phyloP scores from a whole-genome alignment of 2,888 invertebrate genomes.

The Scaptomyza parva region DNA sequence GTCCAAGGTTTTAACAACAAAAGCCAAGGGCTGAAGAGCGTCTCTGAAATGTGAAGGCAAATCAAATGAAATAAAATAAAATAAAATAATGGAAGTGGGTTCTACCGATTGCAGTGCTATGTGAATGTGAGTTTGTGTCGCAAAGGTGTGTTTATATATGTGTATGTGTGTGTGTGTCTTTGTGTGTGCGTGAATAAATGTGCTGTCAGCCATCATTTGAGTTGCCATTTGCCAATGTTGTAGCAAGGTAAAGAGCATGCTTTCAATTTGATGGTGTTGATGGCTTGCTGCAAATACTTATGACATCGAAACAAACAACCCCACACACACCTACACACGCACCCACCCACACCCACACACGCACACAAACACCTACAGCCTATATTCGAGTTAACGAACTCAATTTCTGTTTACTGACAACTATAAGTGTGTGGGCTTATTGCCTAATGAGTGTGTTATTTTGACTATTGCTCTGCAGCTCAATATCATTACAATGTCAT shows the following conservation, averaged over 20 bases:
- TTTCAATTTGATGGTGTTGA: constrained; percentile 48
- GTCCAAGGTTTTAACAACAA: constrained; percentile 51
- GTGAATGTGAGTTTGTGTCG: constrained; percentile 23
- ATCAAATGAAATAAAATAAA: constrained; percentile 74
- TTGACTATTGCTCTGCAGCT: constrained; percentile 39
- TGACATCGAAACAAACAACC: constrained; percentile 38
- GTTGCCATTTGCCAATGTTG: constrained; percentile 55
- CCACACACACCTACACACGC: constrained; percentile 11
- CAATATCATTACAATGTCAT: constrained; percentile 52
- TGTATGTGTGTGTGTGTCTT: constrained; percentile 17
- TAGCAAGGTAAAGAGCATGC: constrained; percentile 42
- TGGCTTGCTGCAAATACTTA: constrained; percentile 41
- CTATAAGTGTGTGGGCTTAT: constrained; percentile 40
- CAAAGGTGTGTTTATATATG: constrained; percentile 18
- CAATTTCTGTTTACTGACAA: constrained; percentile 41
- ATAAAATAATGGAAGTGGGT: constrained; percentile 64
- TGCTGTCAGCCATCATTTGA: constrained; percentile 54
- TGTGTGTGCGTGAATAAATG: constrained; percentile 5
- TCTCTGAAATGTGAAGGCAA: constrained; percentile 61
- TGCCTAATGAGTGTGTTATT: constrained; percentile 52
- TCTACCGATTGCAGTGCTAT: constrained; percentile 20
- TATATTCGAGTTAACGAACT: constrained; percentile 30
- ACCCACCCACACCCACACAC: constrained; percentile 1
- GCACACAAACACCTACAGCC: not conserved
- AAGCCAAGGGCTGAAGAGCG: constrained; percentile 44